A percentile compares a stretch with the other conserved stretches of the same genome.
These are phyloP conservation scores for Acleris laterana DNA, from an alignment of 2,888 invertebrate species.

Conservation along the genomic window DNA sequence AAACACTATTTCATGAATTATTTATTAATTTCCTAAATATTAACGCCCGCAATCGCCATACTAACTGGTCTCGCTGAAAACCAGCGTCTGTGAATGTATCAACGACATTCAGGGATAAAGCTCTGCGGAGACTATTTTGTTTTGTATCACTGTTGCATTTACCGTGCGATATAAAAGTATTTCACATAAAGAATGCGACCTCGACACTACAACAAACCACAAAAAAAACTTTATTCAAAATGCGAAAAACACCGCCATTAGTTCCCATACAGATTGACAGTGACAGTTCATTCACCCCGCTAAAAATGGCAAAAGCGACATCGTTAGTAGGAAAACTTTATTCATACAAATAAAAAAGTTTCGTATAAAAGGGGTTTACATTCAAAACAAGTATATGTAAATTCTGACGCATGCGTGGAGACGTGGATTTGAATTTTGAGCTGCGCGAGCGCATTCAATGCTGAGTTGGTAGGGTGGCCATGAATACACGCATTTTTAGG, in stretches of 20 bases:
- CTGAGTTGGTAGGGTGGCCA: slow-evolving; percentile 63
- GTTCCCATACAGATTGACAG: slow-evolving; percentile 24
- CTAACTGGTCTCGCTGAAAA: no score
- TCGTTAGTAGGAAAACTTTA: slow-evolving; percentile 74
- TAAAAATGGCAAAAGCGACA: slow-evolving; percentile 63
- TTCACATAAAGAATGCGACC: neutral
- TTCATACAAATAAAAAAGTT: slow-evolving; percentile 54
- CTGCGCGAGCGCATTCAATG: slow-evolving; percentile 76
- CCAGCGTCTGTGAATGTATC: no score
- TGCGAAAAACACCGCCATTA: slow-evolving; percentile 22
- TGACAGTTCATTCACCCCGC: slow-evolving; percentile 28
- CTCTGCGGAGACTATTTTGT: no score
- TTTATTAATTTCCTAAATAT: no score
- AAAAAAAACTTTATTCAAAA: slow-evolving; percentile 22
- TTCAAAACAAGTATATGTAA: slow-evolving; percentile 74
- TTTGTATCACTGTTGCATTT: no score
- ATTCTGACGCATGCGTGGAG: slow-evolving; percentile 64
- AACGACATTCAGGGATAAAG: no score
- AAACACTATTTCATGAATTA: no score
- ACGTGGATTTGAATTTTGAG: slow-evolving; percentile 81
- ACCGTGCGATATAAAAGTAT: no score
- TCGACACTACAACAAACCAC: neutral
- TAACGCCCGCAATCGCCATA: no score
- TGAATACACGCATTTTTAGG: slow-evolving; percentile 24
- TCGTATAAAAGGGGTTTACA: slow-evolving; percentile 62